These are phyloP conservation scores for Mus caroli DNA, from an alignment of 2,797 vertebrate genomes.

Conservation along the genomic window DNA sequence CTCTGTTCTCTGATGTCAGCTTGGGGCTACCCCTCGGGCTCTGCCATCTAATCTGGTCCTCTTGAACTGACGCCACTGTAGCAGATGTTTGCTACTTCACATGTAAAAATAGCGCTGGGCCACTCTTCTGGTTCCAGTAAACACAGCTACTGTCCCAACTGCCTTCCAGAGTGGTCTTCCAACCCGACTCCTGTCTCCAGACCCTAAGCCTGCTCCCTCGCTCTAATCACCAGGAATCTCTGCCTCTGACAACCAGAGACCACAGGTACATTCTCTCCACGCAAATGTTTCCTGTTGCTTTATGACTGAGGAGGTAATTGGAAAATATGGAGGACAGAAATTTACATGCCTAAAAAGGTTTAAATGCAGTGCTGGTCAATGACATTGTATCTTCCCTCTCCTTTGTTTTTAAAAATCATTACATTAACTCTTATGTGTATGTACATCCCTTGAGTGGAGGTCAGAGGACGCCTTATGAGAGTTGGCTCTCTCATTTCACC, in stretches of 20 bases:
- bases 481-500: neutral
- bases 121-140: neutral
- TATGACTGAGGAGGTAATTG: neutral
- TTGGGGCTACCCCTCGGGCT: neutral
- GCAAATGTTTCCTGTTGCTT: neutral
- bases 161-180: neutral
- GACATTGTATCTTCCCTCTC: neutral
- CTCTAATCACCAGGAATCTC: neutral
- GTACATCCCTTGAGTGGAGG: too few species aligned
- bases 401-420: neutral
- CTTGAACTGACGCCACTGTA: conserved; percentile 9
- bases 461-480: neutral
- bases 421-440: neutral
- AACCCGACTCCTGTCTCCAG: neutral
- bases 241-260: neutral
- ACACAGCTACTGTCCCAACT: neutral
- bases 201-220: neutral
- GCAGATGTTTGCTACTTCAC: conserved; percentile 39
- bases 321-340: neutral
- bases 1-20: conserved; percentile 17
- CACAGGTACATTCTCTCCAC: neutral
- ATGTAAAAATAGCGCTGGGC: conserved; percentile 56
- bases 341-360: neutral
- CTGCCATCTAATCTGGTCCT: conserved; percentile 23
- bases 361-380: neutral